phyloP scores from a whole-genome alignment of 2,888 invertebrate species.

The Rotaria macrura region DNA sequence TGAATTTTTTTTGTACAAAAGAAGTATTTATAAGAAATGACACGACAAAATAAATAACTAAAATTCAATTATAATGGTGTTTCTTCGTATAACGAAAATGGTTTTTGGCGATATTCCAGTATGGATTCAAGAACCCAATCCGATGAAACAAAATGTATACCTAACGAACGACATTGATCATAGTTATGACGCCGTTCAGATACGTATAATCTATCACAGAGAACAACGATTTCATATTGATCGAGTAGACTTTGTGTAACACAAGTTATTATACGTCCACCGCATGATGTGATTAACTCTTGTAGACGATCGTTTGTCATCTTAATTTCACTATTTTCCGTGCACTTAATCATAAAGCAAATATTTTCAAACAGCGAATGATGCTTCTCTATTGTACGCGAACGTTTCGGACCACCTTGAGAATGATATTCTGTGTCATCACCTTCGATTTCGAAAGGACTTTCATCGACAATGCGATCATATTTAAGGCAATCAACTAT shows the following conservation, averaged over 20 bases:
- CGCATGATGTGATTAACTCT: background rate
- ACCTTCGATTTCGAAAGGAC: background rate
- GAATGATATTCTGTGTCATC: background rate
- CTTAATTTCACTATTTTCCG: background rate
- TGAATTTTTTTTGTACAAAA: background rate
- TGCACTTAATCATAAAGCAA: background rate
- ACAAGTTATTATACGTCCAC: background rate
- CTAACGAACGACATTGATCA: background rate
- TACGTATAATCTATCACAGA: background rate
- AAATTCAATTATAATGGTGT: background rate
- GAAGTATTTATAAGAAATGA: too few species aligned
- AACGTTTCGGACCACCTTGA: background rate
- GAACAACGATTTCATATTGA: background rate
- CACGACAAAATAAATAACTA: background rate
- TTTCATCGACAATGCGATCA: background rate
- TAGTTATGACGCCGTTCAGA: background rate
- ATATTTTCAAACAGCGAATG: background rate
- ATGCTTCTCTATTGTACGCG: background rate
- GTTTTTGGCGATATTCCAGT: background rate
- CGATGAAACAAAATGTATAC: background rate
- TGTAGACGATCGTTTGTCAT: background rate
- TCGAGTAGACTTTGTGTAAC: background rate
- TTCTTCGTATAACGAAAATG: background rate
- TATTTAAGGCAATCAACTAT: background rate
- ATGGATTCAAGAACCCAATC: background rate